Evolutionary conservation across 2,888 invertebrate genomes (phyloP).

Genomic region (Ormyrus rosae): DNA sequence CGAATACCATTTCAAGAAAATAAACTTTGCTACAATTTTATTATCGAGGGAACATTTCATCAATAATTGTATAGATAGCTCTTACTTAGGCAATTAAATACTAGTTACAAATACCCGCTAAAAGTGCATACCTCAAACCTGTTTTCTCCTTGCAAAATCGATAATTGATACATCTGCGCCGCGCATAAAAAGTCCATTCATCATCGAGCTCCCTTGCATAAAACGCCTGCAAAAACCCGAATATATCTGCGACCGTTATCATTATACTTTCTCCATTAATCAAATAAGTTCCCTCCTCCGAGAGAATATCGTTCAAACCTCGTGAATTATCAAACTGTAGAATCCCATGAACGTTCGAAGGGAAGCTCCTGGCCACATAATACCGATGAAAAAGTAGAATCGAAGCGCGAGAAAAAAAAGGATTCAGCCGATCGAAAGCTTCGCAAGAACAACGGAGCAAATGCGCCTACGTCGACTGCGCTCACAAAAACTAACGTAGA

Average conservation of each 20-base stretch:
- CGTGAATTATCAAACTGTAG: conserved; percentile 15
- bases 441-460: not conserved
- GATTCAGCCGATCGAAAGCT: not conserved
- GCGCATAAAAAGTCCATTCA: conserved; percentile 34
- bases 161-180: conserved; percentile 34
- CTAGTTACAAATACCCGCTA: not conserved
- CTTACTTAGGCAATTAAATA: not conserved
- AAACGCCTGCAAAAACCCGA: conserved; percentile 20
- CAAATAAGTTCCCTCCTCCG: conserved; percentile 4
- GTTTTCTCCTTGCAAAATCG: not conserved
- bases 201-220: conserved; percentile 2
- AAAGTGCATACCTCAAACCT: not conserved
- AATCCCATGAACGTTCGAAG: conserved; percentile 1
- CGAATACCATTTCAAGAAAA: too few species aligned
- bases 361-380: not conserved
- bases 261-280: conserved; percentile 42
- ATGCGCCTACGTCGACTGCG: not conserved
- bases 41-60: too few species aligned
- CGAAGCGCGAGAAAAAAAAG: not conserved
- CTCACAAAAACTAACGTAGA: not conserved
- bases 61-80: too few species aligned
- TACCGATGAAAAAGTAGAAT: too few species aligned
- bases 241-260: conserved; percentile 17
- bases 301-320: not conserved
- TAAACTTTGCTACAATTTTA: too few species aligned